Conservation (phyloP, 2,113 vertebrate genomes). For the Eulacestoma nigropectus region DNA sequence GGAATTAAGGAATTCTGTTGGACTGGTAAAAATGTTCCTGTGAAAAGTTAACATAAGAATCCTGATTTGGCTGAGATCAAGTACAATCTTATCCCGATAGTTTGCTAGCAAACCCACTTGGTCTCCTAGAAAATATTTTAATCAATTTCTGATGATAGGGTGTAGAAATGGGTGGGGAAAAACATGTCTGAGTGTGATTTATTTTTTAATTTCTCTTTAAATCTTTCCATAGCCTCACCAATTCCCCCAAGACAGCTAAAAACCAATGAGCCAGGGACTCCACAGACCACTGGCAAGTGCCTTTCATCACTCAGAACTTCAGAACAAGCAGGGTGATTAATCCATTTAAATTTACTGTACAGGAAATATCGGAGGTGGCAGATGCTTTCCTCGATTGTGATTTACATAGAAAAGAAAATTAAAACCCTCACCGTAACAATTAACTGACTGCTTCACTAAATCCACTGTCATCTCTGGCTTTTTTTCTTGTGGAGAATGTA, state of each 20-base stretch:
- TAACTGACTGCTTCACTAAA: slow-evolving; percentile 62
- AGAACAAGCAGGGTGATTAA: slow-evolving; percentile 62
- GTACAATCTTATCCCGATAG: neutral
- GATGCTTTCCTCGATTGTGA: slow-evolving; percentile 64
- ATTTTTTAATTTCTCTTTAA: slow-evolving; percentile 47
- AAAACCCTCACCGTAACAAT: slow-evolving; percentile 67
- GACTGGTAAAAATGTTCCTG: neutral
- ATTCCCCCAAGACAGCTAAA: slow-evolving; percentile 39
- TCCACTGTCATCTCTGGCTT: neutral
- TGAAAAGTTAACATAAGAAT: neutral
- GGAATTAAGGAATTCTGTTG: neutral
- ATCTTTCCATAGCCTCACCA: neutral
- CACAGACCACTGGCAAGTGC: slow-evolving; percentile 34
- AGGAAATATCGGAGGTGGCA: slow-evolving; percentile 62
- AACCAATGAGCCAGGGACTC: slow-evolving; percentile 48
- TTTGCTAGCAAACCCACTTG: neutral
- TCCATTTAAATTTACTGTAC: slow-evolving; percentile 64
- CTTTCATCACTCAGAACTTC: slow-evolving; percentile 38
- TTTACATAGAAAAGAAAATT: slow-evolving; percentile 65
- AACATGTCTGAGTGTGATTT: neutral
- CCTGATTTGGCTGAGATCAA: neutral
- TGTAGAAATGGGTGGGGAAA: neutral
- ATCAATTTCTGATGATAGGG: neutral
- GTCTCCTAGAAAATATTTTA: neutral
- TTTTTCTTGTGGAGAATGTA: neutral